Evolutionary conservation across 1,140 invertebrate genomes (phyloP), one percentile per base, ranked within the genome.

Genomic region (Reticulitermes speratus): DNA sequence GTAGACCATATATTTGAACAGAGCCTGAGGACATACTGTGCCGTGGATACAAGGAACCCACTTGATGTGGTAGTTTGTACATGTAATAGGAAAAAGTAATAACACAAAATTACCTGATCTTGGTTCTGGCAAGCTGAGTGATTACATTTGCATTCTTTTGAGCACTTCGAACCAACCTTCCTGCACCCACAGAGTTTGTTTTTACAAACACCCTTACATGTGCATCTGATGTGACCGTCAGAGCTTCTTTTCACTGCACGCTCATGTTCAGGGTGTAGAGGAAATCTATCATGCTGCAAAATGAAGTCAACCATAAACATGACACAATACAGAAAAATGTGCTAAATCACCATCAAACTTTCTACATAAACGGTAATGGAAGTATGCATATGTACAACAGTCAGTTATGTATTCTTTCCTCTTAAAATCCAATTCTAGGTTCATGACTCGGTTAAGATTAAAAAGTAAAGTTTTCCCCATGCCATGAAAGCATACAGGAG

Each of bases 191-290:
- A 95, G 32, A 93, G 87, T 86, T 92, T 92, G 44, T 91, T 92
- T 86, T 90, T 89, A 88, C 94, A 95, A 84, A 91, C 91, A 8
- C 92, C 93, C 89, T 94, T 94, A 88, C 94, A 95, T 16, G 89
- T 88, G 89, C 94, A 95, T 88, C 91, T 92, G n/a, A 92, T 87
- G 2, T 91, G 88, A 25, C 92, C 93, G 85, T 93, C 92, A 38
- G 90, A 92, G 52, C 90, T 89, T 32, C 93, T 91, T 90, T 94
- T 94, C 14, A 89, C 87, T 1, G 88, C 88, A 32, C 65, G 82
- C 69, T 87, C 75, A 86, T 87, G 89, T 44, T 89, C 87, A 83
- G 87, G 86, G 32, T 32, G 44, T 21, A 7, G n/a, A 32, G 21
- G 30, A 81, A 86, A 12, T 84, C 75, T 87, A 16, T 81, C 81